A percentile compares a stretch with the other conserved stretches of the same genome.
Conservation (phyloP, 2,888 invertebrate species). For the Habrosyne pyritoides region DNA sequence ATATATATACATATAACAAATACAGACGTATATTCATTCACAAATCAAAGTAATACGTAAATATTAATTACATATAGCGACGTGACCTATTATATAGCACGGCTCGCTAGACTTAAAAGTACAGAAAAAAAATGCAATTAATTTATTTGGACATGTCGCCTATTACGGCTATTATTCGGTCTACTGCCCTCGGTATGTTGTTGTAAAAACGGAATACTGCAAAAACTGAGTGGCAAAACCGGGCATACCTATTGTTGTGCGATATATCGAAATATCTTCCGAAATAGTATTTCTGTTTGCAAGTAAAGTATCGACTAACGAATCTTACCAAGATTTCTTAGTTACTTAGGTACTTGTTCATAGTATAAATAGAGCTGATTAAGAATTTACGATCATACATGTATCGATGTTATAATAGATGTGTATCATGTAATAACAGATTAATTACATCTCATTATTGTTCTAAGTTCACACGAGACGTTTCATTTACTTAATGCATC, state of each 20-base stretch:
- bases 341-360: too few species aligned
- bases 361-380: too few species aligned
- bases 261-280: not conserved
- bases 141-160: slow-evolving; percentile 28
- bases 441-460: slow-evolving; percentile 2
- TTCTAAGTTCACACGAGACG: slow-evolving; percentile 27
- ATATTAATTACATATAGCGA: not conserved
- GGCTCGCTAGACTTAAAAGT: not conserved
- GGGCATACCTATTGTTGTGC: not conserved
- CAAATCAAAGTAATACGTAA: not conserved
- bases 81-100: not conserved
- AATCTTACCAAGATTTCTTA: too few species aligned
- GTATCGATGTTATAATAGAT: not conserved
- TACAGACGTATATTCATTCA: not conserved
- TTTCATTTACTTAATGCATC: slow-evolving; percentile 15
- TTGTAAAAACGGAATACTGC: not conserved
- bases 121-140: slow-evolving; percentile 15
- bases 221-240: slow-evolving; percentile 1
- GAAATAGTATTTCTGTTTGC: not conserved
- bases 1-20: not conserved
- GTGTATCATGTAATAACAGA: slow-evolving; percentile 26
- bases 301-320: not conserved
- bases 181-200: slow-evolving; percentile 13
- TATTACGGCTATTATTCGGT: slow-evolving; percentile 30
- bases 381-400: too few species aligned